Evolutionary conservation across 2,888 invertebrate genomes (phyloP), one percentile per base, ranked within the genome.

Genomic region (Mimachlamys varia): DNA sequence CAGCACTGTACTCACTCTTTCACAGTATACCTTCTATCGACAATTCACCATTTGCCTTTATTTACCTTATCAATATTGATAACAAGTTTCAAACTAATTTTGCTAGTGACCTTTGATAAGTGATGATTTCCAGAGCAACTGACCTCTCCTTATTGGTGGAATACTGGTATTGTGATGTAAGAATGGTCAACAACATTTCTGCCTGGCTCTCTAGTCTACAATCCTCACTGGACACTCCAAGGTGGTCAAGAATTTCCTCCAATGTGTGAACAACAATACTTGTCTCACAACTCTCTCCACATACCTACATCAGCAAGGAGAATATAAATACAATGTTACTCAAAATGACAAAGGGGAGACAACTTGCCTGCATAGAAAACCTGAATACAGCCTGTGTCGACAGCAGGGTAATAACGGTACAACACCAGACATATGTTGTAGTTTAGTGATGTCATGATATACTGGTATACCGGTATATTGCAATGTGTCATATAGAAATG

Each of bases 181-280:
- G 76, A 27, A 33, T 76, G 33, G 76, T 33, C 33, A 76, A 33
- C 33, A 76, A 12, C 0, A 27, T 76, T 33, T 76, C 76, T 0
- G 76, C 76, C 76, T 76, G 76, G 76, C 76, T 76, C 22, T 76
- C 76, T 33, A 76, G 12, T 76, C 76, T 76, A 33, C 27, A 76
- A 33, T 76, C 76, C 76, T 76, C 76, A 33, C 22, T 76, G 13
- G 76, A 76, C 27, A 76, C 76, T 76, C 76, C 76, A 33, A 76
- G 76, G 22, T 76, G 76, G 33, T 76, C 76, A 27, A 76, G 33
- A 13, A 76, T 76, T 15, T 76, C 76, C 33, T 76, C 76, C 27
- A 76, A 33, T 0, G 76, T 76, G 27, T 76, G 10, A 2, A 76
- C 33, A 76, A 76, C 22, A 33, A 10, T 76, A 5, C 33, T 76